Percentiles rank a stretch among this genome's conserved stretches.
phyloP scores from a whole-genome alignment of 2,797 vertebrate genomes.

The Gallinago stenura region DNA sequence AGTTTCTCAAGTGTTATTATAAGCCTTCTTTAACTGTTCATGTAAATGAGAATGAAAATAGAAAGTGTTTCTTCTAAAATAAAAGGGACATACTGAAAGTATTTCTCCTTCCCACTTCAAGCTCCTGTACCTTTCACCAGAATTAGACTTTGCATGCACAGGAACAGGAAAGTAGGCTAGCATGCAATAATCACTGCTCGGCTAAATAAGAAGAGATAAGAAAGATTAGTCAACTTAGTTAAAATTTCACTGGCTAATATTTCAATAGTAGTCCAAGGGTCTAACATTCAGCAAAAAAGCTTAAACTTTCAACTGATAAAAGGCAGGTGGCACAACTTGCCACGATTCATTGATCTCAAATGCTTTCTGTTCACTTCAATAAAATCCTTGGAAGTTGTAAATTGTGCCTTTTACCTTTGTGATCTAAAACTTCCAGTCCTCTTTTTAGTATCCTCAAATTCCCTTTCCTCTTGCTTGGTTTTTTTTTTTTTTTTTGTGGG shows the following conservation, averaged over 20 bases:
- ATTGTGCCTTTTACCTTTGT: not conserved
- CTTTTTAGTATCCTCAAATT: not conserved
- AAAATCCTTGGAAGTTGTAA: not conserved
- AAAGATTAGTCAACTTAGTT: slow-evolving; percentile 37
- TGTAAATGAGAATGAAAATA: not conserved
- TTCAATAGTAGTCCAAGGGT: slow-evolving; percentile 42
- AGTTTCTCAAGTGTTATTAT: not conserved
- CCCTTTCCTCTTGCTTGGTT: not conserved
- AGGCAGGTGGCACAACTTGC: not conserved
- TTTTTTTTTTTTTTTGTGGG: not conserved
- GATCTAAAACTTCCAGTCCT: not conserved
- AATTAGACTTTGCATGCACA: not conserved
- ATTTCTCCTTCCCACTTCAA: not conserved
- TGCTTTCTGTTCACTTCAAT: not conserved
- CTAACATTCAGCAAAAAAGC: not conserved
- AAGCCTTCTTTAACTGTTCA: not conserved
- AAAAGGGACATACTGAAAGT: not conserved
- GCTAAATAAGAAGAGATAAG: slow-evolving; percentile 38
- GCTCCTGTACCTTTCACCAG: not conserved
- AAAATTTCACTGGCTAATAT: slow-evolving; percentile 56
- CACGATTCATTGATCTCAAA: not conserved
- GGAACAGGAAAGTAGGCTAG: not conserved
- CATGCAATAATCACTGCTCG: not conserved
- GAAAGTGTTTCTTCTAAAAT: not conserved
- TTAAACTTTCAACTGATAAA: slow-evolving; percentile 62